Conservation (phyloP, 2,797 vertebrate genomes). For the Poecilia velifera region DNA sequence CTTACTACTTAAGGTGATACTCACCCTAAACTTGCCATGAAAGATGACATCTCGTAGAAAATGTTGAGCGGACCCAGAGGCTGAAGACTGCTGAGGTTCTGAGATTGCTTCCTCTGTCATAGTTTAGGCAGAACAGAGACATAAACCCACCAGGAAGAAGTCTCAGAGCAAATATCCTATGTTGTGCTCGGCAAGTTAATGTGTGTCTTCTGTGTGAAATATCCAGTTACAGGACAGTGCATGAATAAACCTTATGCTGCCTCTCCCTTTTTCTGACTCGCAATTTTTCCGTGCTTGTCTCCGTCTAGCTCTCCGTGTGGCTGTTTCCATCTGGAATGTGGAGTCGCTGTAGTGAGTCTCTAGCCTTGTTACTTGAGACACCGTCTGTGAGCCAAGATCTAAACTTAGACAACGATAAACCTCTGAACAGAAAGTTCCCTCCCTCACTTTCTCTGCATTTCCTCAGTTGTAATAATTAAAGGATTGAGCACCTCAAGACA, state of each 20-base stretch:
- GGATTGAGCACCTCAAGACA: slow-evolving; percentile 17
- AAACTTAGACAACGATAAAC: slow-evolving; percentile 84
- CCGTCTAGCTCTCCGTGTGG: slow-evolving; percentile 45
- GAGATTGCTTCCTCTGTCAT: slow-evolving; percentile 70
- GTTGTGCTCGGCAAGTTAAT: slow-evolving; percentile 16
- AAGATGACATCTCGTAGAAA: slow-evolving; percentile 80
- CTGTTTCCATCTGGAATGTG: slow-evolving; percentile 45
- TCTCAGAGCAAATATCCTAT: slow-evolving; percentile 13
- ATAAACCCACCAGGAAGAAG: not conserved
- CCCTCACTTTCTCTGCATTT: slow-evolving; percentile 54
- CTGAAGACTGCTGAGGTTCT: slow-evolving; percentile 27
- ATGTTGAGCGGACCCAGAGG: slow-evolving; percentile 50
- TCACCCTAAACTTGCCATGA: slow-evolving; percentile 81
- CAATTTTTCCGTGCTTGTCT: slow-evolving; percentile 5
- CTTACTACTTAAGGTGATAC: slow-evolving; percentile 14
- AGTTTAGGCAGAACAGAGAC: slow-evolving; percentile 31
- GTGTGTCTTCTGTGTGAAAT: slow-evolving; percentile 23
- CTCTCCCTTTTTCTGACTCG: slow-evolving; percentile 12
- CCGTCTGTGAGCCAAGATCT: slow-evolving; percentile 75
- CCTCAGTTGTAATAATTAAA: slow-evolving; percentile 45
- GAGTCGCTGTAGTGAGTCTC: slow-evolving; percentile 49
- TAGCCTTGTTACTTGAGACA: slow-evolving; percentile 81
- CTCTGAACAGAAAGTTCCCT: slow-evolving; percentile 70
- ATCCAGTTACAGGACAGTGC: slow-evolving; percentile 8
- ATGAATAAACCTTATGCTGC: slow-evolving; percentile 13